Evolutionary conservation across 2,888 invertebrate species (phyloP).

Genomic region (Zonitis immaculata): DNA sequence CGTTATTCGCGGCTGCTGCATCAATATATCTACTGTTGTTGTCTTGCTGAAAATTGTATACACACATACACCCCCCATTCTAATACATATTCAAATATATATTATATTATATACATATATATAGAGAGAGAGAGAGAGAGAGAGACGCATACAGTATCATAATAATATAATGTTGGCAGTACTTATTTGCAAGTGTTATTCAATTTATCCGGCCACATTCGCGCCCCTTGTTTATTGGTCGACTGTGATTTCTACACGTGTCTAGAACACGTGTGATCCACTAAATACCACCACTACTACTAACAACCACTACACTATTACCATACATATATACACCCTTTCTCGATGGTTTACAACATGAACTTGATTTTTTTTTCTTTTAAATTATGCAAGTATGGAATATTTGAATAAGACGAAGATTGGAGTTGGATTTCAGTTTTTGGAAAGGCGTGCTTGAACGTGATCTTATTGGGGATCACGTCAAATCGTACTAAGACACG

Average conservation of each 20-base stretch:
- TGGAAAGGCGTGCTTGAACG: not conserved
- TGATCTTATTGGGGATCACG: not conserved
- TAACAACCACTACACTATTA: not conserved
- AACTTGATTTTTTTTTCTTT: too few relatives aligned
- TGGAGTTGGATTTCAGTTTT: not conserved
- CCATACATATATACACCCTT: too few relatives aligned
- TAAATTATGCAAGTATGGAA: too few relatives aligned
- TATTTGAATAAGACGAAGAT: too few relatives aligned
- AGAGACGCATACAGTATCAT: constrained; percentile 40
- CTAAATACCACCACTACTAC: not conserved
- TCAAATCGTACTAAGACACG: not conserved
- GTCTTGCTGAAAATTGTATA: constrained; percentile 41
- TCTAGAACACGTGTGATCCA: constrained; percentile 41
- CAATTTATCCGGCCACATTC: constrained; percentile 51
- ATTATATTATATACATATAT: constrained; percentile 1
- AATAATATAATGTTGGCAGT: constrained; percentile 37
- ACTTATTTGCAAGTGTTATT: constrained; percentile 53
- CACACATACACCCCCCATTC: too few relatives aligned
- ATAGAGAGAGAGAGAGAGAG: constrained; percentile 21
- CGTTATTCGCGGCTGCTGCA: constrained; percentile 45
- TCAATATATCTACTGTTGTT: constrained; percentile 44
- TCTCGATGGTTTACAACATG: not conserved
- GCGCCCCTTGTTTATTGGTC: constrained; percentile 47
- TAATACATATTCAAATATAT: too few relatives aligned
- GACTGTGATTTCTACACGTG: constrained; percentile 48